Evolutionary conservation across 2,888 invertebrate genomes (phyloP).

Genomic region (Caenorhabditis sp.): DNA sequence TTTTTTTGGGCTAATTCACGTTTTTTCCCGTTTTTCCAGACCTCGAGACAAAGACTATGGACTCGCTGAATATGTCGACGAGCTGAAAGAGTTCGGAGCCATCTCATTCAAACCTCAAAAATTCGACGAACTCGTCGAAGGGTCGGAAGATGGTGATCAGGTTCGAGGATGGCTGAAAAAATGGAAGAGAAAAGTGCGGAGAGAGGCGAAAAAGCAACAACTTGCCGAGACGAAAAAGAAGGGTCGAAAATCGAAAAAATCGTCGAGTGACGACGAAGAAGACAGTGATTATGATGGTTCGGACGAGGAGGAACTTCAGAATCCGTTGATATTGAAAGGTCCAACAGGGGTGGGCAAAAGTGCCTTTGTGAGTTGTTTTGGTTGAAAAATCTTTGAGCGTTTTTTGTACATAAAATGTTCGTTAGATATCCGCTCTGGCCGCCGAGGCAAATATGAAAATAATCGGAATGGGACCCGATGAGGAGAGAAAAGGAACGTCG

Average conservation of each 20-base stretch:
- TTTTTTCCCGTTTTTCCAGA: background rate
- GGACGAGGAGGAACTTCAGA: conserved; percentile 13
- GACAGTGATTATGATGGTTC: conserved; percentile 15
- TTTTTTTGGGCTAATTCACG: background rate
- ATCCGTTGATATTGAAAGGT: conserved; percentile 31
- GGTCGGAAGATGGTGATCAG: conserved; percentile 4
- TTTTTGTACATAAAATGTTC: background rate
- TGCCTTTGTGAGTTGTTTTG: conserved; percentile 14
- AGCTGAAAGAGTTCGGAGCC: background rate
- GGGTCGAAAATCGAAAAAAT: background rate
- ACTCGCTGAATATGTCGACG: background rate
- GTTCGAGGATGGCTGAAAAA: conserved; percentile 17
- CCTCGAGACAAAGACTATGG: background rate
- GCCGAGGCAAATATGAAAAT: conserved; percentile 29
- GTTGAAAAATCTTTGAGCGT: background rate
- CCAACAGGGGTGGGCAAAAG: conserved; percentile 36
- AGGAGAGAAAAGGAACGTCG: conserved; percentile 16
- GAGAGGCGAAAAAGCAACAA: conserved; percentile 7
- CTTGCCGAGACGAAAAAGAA: conserved; percentile 5
- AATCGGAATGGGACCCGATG: conserved; percentile 20
- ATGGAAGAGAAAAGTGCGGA: conserved; percentile 28
- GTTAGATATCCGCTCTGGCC: conserved; percentile 20
- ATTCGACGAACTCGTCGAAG: conserved; percentile 15
- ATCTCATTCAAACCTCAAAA: conserved; percentile 6
- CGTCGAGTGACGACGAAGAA: conserved; percentile 10